These are phyloP conservation scores for Phacellophora camtschatica DNA, from an alignment of 30 jellyfish, hydroid and myxozoan genomes.

Conservation along the genomic window DNA sequence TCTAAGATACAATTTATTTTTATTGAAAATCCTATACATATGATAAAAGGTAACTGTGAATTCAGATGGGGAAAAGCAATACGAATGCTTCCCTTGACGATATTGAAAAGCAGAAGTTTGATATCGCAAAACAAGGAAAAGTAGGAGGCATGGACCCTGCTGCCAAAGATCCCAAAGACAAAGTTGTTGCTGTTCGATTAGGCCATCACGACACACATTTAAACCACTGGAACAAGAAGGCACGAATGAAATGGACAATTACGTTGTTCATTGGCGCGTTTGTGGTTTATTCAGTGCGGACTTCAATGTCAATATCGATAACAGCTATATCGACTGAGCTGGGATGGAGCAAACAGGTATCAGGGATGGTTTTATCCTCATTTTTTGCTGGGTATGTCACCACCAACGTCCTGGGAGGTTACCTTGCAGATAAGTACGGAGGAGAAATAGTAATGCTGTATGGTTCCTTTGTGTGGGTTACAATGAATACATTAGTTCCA, in stretches of 20 bases:
- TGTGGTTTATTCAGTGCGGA: slow-evolving; percentile 84
- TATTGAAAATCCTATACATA: too few relatives aligned
- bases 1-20: too few relatives aligned
- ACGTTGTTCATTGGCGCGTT: slow-evolving; percentile 78
- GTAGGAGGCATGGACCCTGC: too few relatives aligned
- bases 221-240: slow-evolving; percentile 78
- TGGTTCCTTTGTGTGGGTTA: slow-evolving; percentile 73
- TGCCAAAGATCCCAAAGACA: slow-evolving; percentile 55
- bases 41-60: too few relatives aligned
- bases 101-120: slow-evolving; percentile 6
- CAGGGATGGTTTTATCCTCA: slow-evolving; percentile 98
- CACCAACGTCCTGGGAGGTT: slow-evolving; percentile 93
- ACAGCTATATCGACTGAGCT: slow-evolving; percentile 84
- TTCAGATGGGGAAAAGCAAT: slow-evolving; percentile 25
- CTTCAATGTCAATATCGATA: slow-evolving; percentile 96
- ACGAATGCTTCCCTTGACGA: slow-evolving; percentile 1
- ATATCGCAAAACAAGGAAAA: neutral
- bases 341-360: slow-evolving; percentile 97
- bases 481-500: slow-evolving; percentile 78
- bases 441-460: slow-evolving; percentile 90
- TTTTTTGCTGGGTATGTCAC: slow-evolving; percentile 96
- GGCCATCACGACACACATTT: neutral
- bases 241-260: slow-evolving; percentile 85
- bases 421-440: slow-evolving; percentile 91
- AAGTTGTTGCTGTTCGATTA: neutral